These are phyloP conservation scores for Paratrypauchen microcephalus DNA, from an alignment of 2,797 vertebrate species.

Conservation along the genomic window DNA sequence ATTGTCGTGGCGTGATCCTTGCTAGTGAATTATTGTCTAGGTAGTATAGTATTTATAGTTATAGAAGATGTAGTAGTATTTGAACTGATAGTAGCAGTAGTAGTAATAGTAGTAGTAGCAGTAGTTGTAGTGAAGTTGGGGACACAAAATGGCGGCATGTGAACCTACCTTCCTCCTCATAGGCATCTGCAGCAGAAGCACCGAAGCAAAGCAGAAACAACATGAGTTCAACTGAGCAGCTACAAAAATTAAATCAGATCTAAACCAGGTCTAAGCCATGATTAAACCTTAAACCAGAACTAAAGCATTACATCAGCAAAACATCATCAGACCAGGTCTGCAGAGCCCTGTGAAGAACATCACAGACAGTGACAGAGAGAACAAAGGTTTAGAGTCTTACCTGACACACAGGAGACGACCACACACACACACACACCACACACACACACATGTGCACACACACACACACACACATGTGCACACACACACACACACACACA, in stretches of 20 bases:
- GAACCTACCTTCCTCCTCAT: conserved; percentile 84
- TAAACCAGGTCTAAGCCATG: background rate
- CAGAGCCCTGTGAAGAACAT: background rate
- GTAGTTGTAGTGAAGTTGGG: background rate
- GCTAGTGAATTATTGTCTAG: too few species aligned
- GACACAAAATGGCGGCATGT: conserved; percentile 49
- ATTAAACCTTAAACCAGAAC: background rate
- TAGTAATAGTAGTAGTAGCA: background rate
- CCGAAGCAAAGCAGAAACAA: conserved; percentile 82
- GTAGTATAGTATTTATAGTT: too few species aligned
- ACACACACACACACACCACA: too few species aligned
- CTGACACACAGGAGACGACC: background rate
- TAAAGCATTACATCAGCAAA: background rate
- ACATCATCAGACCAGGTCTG: background rate
- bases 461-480: too few species aligned
- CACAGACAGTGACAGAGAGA: too few species aligned
- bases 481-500: too few species aligned
- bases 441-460: too few species aligned
- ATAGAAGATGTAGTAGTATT: background rate
- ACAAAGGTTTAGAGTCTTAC: background rate
- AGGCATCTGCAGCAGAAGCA: conserved; percentile 84
- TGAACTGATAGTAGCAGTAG: background rate
- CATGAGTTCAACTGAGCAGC: conserved; percentile 50
- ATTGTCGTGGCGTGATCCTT: too few species aligned
- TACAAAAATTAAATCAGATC: background rate